These are phyloP conservation scores for Volucella bombylans DNA, from an alignment of 2,888 invertebrate species.

Conservation along the genomic window DNA sequence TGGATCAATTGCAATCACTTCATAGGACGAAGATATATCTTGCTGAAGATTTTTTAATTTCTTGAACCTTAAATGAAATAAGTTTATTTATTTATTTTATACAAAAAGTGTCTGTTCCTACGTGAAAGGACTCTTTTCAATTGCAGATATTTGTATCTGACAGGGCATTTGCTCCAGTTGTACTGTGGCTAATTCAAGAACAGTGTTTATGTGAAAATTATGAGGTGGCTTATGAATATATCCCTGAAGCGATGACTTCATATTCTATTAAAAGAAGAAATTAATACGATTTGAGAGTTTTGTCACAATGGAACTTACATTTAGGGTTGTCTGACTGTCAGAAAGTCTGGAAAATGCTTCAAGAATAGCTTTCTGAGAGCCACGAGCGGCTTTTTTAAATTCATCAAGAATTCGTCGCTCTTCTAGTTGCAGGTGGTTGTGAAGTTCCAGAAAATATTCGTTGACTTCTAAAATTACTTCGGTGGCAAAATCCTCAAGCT, in stretches of 20 bases:
- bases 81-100: not conserved
- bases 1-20: constrained; percentile 76
- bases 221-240: constrained; percentile 70
- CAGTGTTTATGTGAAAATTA: constrained; percentile 75
- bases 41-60: constrained; percentile 63
- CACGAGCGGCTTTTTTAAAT: constrained; percentile 76
- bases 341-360: constrained; percentile 75
- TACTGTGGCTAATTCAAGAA: constrained; percentile 71
- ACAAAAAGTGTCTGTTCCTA: constrained; percentile 67
- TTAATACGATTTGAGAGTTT: not conserved
- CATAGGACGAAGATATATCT: constrained; percentile 71
- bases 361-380: constrained; percentile 77
- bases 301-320: constrained; percentile 74
- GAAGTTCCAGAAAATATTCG: constrained; percentile 78
- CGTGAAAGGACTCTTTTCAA: constrained; percentile 77
- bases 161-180: constrained; percentile 78
- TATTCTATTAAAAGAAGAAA: constrained; percentile 68
- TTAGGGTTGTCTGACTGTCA: constrained; percentile 76
- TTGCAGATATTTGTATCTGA: constrained; percentile 75
- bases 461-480: constrained; percentile 77
- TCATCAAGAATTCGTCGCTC: constrained; percentile 77
- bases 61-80: constrained; percentile 74
- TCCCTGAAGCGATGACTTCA: constrained; percentile 74
- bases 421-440: constrained; percentile 79
- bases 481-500: constrained; percentile 77